phyloP scores from a whole-genome alignment of 2,888 invertebrate genomes.

The Hydriomena furcata region DNA sequence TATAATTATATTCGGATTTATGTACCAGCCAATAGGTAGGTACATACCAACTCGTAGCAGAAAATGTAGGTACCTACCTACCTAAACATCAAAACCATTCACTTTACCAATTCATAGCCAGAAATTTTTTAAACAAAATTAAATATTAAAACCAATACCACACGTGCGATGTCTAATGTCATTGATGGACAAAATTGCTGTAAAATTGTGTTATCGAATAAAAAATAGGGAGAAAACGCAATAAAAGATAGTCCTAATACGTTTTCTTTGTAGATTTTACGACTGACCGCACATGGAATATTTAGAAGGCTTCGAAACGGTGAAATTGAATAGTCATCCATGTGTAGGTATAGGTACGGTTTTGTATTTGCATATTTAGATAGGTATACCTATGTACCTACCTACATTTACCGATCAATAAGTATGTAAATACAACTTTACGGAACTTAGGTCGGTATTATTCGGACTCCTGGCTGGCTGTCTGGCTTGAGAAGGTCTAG shows the following conservation, averaged over 20 bases:
- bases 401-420: too few species aligned
- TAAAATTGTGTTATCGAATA: slow-evolving; percentile 59
- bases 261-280: slow-evolving; percentile 81
- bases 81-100: background rate
- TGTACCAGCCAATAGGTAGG: too few species aligned
- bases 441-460: too few species aligned
- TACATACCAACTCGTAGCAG: too few species aligned
- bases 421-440: too few species aligned
- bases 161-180: slow-evolving; percentile 34
- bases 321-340: slow-evolving; percentile 70
- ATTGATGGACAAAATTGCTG: slow-evolving; percentile 60
- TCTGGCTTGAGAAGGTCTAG: too few species aligned
- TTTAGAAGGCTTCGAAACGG: slow-evolving; percentile 72
- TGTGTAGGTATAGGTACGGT: slow-evolving; percentile 59
- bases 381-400: slow-evolving; percentile 10
- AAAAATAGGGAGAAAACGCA: slow-evolving; percentile 67
- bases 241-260: slow-evolving; percentile 78
- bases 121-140: slow-evolving; percentile 27
- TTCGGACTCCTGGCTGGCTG: too few species aligned
- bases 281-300: slow-evolving; percentile 81
- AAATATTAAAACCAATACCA: slow-evolving; percentile 35
- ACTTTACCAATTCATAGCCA: background rate
- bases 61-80: too few species aligned
- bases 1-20: too few species aligned
- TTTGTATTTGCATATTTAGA: slow-evolving; percentile 57